A percentile compares a stretch with the other conserved stretches of the same genome.
Evolutionary conservation across 2,113 vertebrate species (phyloP).

Genomic region (Halichoerus grypus): DNA sequence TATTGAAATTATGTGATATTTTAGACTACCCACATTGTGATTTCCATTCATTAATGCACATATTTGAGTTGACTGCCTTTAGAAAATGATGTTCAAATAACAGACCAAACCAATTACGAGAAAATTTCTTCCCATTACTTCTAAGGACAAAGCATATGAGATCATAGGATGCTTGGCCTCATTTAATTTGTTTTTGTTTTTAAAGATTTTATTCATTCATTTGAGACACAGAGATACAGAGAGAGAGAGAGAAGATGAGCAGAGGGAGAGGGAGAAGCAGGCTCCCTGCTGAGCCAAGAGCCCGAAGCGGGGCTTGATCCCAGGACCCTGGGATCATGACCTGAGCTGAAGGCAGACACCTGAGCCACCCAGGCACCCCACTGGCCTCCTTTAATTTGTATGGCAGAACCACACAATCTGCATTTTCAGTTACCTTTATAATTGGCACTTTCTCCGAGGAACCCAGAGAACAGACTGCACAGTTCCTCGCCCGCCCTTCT

Average conservation of each 20-base stretch:
- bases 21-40: not conserved
- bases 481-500: not conserved
- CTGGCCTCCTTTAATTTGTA: conserved; percentile 34
- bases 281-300: no score
- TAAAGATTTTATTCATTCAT: no score
- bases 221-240: no score
- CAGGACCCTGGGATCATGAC: no score
- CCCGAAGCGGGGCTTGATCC: no score
- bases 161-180: not conserved
- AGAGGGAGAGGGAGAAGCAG: no score
- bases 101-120: conserved; percentile 61
- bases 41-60: not conserved
- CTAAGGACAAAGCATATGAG: not conserved
- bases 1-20: not conserved
- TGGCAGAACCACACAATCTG: not conserved
- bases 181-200: conserved; percentile 32
- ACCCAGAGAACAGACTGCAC: not conserved
- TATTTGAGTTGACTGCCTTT: not conserved
- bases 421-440: conserved; percentile 8
- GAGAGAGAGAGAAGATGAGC: no score
- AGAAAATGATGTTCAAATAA: conserved; percentile 11
- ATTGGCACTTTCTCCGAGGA: not conserved
- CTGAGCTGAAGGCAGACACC: no score
- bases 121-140: conserved; percentile 4
- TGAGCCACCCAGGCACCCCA: no score